Conservation (phyloP, 1,140 invertebrate genomes). For the Marisa cornuarietis region DNA sequence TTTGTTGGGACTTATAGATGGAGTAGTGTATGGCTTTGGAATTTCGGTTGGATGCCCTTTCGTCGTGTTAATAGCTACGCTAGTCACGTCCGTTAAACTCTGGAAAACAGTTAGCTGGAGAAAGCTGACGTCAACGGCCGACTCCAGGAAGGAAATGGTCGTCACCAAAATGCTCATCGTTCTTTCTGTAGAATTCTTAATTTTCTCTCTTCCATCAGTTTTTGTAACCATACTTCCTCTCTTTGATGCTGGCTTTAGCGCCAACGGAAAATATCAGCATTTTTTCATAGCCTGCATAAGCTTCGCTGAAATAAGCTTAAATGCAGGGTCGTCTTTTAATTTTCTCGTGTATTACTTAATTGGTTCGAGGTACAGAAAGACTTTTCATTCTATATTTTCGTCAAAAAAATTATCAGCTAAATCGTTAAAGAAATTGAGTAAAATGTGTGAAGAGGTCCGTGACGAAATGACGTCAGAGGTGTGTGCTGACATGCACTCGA, state of each 20-base stretch:
- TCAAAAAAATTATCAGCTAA: too few species aligned
- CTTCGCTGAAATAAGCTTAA: conserved; percentile 2
- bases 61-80: not conserved
- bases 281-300: not conserved
- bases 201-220: conserved; percentile 2
- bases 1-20: not conserved
- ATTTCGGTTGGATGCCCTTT: conserved; percentile 5
- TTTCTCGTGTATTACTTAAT: conserved; percentile 13
- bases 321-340: conserved; percentile 1
- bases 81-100: conserved; percentile 2
- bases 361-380: conserved; percentile 5
- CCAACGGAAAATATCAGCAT: not conserved
- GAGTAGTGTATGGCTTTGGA: not conserved
- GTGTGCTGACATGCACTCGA: too few species aligned
- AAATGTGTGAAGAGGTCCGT: too few species aligned
- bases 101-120: not conserved
- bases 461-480: too few species aligned
- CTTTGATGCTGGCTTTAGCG: conserved; percentile 1
- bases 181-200: conserved; percentile 7
- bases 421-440: too few species aligned
- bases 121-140: not conserved
- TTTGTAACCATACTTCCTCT: not conserved
- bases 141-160: not conserved
- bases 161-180: conserved; percentile 8
- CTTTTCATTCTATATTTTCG: not conserved